Base-by-base conservation (phyloP, 2,888 invertebrate species). In the Cantharis lateralis region DNA sequence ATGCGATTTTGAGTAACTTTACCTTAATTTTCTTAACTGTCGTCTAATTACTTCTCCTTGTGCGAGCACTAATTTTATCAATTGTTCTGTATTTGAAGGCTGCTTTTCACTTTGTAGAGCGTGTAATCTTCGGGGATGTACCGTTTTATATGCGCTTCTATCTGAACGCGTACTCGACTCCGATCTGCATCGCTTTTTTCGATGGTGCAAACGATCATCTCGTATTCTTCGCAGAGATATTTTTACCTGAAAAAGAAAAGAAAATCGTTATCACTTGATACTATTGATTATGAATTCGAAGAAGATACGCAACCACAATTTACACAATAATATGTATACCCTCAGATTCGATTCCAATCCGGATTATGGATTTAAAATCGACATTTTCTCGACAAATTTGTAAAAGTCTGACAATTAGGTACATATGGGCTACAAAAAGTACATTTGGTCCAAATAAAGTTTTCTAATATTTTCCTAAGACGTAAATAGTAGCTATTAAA, bases 31-130 rank as follows among this genome's bases (percentile, higher is more conserved):
- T 79, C 87, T 87, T 70, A 89, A 82, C 82, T 89, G 89, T 78
- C 85, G 87, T 78, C 89, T 89, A 74, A 92, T 91, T 62, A 91
- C 91, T 84, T 91, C 91, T 26, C 92, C 92, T 85, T 92, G 92
- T 1, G 90, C 90, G 68, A 92, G 86, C 75, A 92, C 91, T 77
- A 91, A 85, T 84, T 91, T 91, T 79, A 91, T 86, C 71, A 91
- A 84, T 81, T 89, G 88, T 81, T 91, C 90, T 77, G 91, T 88
- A 77, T 85, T 88, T 15, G 86, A 86, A 9, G 88, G 86, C 78
- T 90, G 83, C 84, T 89, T 84, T 85, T 89, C 84, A 82, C 86
- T 86, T 81, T 88, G 86, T 74, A 88, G 80, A 15, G 85, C 85
- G 80, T 86, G 85, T n/a, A 88, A 81, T 74, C 89, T 81, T 81